Evolutionary conservation across 1,140 invertebrate species (phyloP), one percentile per base, ranked within the genome.

Genomic region (Lucilia sericata): DNA sequence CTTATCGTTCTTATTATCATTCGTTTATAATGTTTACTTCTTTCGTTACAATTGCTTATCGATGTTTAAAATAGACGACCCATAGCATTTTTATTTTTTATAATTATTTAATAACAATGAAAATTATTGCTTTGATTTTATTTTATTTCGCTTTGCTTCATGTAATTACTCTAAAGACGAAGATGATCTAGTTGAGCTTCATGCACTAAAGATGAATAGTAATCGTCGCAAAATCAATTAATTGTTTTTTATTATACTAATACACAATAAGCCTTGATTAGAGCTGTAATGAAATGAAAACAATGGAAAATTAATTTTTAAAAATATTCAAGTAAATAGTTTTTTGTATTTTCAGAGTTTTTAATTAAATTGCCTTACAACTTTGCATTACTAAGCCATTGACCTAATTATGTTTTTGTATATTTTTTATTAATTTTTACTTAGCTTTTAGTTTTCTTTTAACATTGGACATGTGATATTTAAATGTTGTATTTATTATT

Each of bases 211-310:
- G 13, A n/a, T 51, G 5, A 51, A 51, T 51, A 51, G 49, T 51
- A 13, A 51, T 42, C 42, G 42, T 42, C 51, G 17, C 51, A 55
- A 55, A 21, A 70, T 70, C 65, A 70, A 70, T 70, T 70, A 70
- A 70, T 21, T 17, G 55, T 60, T n/a, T 60, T 30, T 65, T 65
- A 5, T 21, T 12, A 70, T 70, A 21, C 65, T 10, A 70, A 25
- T n/a, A 60, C 65, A 70, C n/a, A 70, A 21, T 70, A 25, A 70
- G 65, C 65, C 21, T 70, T 70, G 65, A 70, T 70, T 70, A 70
- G 65, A 70, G 65, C 65, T 70, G 21, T 12, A 70, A 70, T 25
- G 19, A 25, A 70, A 30, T 21, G 5, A 25, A 70, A 70, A 70
- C 65, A 70, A 70, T 70, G 65, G 65, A 70, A 70, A 70, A 70